A percentile compares a stretch with the other conserved stretches of the same genome.
Conservation (phyloP, 1,140 invertebrate species). For the Probaryconus sp. region DNA sequence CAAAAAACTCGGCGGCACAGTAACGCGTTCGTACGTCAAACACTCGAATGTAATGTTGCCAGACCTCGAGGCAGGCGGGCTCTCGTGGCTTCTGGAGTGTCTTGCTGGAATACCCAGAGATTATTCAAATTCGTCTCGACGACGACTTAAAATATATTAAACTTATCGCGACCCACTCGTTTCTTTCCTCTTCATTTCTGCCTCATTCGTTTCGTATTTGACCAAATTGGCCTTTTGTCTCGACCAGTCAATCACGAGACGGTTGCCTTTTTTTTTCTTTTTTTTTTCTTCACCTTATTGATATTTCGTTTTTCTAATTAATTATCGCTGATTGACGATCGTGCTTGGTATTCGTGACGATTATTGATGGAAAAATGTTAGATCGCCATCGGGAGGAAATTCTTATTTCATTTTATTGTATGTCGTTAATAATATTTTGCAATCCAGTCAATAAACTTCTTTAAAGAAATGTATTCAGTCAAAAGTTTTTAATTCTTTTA, state of each 20-base stretch:
- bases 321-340: slow-evolving; percentile 15
- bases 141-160: slow-evolving; percentile 65
- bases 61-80: slow-evolving; percentile 60
- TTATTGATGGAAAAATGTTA: too few species aligned
- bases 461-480: too few species aligned
- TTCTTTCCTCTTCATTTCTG: slow-evolving; percentile 48
- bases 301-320: slow-evolving; percentile 23
- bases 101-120: slow-evolving; percentile 63
- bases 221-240: slow-evolving; percentile 59
- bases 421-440: too few species aligned
- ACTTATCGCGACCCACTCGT: slow-evolving; percentile 63
- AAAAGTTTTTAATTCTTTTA: too few species aligned
- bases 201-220: slow-evolving; percentile 49
- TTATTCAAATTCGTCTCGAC: slow-evolving; percentile 68
- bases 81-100: slow-evolving; percentile 64
- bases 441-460: too few species aligned
- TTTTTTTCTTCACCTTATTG: slow-evolving; percentile 39
- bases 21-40: slow-evolving; percentile 66
- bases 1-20: slow-evolving; percentile 64
- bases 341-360: slow-evolving; percentile 8
- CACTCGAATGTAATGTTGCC: slow-evolving; percentile 64
- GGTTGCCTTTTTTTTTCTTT: not conserved
- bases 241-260: slow-evolving; percentile 29
- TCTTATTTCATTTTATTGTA: too few species aligned
- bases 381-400: too few species aligned